Evolutionary conservation across 2,888 invertebrate genomes (phyloP).

Genomic region (Diaperis boleti): DNA sequence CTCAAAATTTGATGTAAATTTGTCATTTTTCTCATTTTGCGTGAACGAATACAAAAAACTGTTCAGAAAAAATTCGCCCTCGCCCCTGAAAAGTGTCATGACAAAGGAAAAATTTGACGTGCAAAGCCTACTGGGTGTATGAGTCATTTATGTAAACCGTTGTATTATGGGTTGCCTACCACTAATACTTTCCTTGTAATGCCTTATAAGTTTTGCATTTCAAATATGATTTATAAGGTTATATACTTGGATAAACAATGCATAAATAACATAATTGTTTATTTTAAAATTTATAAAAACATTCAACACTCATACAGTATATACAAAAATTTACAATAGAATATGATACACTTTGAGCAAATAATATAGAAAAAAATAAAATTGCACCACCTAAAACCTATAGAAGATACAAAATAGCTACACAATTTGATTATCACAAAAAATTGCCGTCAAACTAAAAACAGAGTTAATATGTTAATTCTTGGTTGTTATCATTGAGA

Average conservation of each 20-base stretch:
- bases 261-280: conserved; percentile 44
- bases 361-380: conserved; percentile 31
- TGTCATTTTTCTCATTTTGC: too few relatives aligned
- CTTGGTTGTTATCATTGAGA: conserved; percentile 46
- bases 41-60: too few relatives aligned
- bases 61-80: too few relatives aligned
- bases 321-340: conserved; percentile 42
- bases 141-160: too few relatives aligned
- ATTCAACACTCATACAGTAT: conserved; percentile 47
- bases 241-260: neutral
- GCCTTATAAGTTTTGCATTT: too few relatives aligned
- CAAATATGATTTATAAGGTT: too few relatives aligned
- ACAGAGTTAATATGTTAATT: conserved; percentile 46
- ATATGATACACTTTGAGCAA: conserved; percentile 50
- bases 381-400: conserved; percentile 51
- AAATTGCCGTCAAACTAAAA: conserved; percentile 36
- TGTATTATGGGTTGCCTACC: too few relatives aligned
- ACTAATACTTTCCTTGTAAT: too few relatives aligned
- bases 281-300: conserved; percentile 50
- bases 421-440: conserved; percentile 42
- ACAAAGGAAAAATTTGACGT: too few relatives aligned
- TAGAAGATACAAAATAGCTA: conserved; percentile 41
- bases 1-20: too few relatives aligned
- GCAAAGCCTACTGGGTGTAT: too few relatives aligned
- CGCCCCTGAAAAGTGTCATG: too few relatives aligned